These are phyloP conservation scores for Calyptomena viridis DNA, from an alignment of 2,113 vertebrate species.

Conservation along the genomic window DNA sequence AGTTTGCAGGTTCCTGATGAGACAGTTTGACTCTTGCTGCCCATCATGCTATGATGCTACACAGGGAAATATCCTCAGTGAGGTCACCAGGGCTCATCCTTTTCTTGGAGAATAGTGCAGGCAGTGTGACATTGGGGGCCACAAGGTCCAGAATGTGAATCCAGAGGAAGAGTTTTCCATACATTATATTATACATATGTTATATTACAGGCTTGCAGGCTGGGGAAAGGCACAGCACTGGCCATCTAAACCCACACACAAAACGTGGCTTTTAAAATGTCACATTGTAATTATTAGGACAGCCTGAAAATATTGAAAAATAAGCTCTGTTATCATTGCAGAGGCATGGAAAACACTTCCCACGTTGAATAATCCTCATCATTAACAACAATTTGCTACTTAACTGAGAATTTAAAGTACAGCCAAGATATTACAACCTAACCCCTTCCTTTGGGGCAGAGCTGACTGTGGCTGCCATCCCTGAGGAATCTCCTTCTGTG, in stretches of 20 bases:
- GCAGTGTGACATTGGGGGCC: not conserved
- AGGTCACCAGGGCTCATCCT: not conserved
- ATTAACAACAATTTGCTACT: not conserved
- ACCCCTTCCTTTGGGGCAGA: not conserved
- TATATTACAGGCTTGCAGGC: not conserved
- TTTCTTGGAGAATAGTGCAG: not conserved
- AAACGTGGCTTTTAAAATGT: not conserved
- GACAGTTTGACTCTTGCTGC: not conserved
- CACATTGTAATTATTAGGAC: not conserved
- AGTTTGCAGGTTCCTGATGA: not conserved
- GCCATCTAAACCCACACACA: not conserved
- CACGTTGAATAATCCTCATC: not conserved
- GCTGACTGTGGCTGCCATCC: not conserved
- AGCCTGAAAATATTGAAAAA: not conserved
- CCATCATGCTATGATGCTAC: accelerated
- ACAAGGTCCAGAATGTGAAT: not conserved
- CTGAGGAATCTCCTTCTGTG: not conserved
- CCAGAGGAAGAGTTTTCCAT: not conserved
- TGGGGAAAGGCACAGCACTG: not conserved
- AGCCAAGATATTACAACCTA: not conserved
- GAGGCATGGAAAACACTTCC: not conserved
- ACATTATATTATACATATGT: too few species aligned
- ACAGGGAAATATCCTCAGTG: not conserved
- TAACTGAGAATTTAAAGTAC: not conserved
- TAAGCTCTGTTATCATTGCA: not conserved